Base-by-base conservation (phyloP, 2,113 vertebrate species). In the Tetraodon nigroviridis region DNA sequence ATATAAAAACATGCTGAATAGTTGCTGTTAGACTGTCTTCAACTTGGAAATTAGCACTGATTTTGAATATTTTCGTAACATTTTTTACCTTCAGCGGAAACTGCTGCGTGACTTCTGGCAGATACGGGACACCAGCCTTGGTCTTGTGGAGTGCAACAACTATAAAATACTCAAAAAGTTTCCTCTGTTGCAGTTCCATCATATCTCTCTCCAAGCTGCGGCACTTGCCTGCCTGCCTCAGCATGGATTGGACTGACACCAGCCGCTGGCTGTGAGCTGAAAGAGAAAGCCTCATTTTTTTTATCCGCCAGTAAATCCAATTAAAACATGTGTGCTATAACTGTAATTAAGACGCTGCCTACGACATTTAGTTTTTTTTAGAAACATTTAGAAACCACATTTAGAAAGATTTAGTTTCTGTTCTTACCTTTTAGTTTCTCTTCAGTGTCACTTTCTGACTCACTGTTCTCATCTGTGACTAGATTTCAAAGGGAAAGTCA, bases 401-500 rank as follows among this genome's bases (percentile, higher is more conserved):
- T n/a, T n/a, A n/a, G n/a, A n/a, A n/a, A 12, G 6, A 32, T 0
- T 46, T 46, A 13, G 15, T 46, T 46, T 5, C 16, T 46, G 3
- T 54, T 59, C 89, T 93, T 76, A 98, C 95, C 95, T 93, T 93
- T 93, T 56, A 95, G 87, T 76, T 96, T 98, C 86, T 98, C 95
- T 72, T 98, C 95, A 0, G 93, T 95, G 89, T 98, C 95, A 21
- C 95, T 98, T 81, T 98, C 95, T 0, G 95, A 97, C 83, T 98
- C 95, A 20, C 95, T 98, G 87, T 98, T 98, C 75, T 98, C 95
- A 57, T 98, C 95, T 19, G 94, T 95, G 84, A 95, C 92, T 95
- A 59, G 29, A 61, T n/a, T 2, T 61, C 42, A 62, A 13, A 44
- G 16, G 42, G 16, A 44, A 13, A 46, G 15, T 37, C 24, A 27